phyloP scores from a whole-genome alignment of 2,888 invertebrate species.

The Drosophila infuscata region DNA sequence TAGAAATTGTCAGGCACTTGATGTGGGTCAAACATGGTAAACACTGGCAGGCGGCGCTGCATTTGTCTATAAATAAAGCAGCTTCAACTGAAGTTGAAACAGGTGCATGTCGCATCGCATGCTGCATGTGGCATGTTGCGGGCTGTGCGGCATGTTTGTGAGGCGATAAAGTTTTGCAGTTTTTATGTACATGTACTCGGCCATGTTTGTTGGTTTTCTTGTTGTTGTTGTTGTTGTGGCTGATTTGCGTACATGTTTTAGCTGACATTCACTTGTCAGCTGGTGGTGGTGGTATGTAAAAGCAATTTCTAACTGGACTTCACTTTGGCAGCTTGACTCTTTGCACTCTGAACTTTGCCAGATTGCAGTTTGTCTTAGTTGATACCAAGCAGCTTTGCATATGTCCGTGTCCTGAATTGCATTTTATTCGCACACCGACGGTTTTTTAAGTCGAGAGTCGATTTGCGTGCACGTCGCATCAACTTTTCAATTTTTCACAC shows the following conservation, averaged over 20 bases:
- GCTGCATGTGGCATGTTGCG: conserved; percentile 4
- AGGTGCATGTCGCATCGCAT: conserved; percentile 60
- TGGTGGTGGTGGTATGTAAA: conserved; percentile 1
- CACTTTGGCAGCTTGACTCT: conserved; percentile 40
- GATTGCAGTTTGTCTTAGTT: conserved; percentile 25
- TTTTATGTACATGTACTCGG: conserved; percentile 41
- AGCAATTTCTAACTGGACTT: conserved; percentile 27
- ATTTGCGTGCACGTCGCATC: conserved; percentile 53
- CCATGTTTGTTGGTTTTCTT: conserved; percentile 30
- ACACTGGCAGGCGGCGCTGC: conserved; percentile 44
- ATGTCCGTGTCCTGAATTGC: conserved; percentile 67
- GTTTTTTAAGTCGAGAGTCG: conserved; percentile 25
- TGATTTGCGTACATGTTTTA: conserved; percentile 46
- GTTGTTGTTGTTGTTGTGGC: conserved; percentile 30
- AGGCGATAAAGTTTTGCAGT: conserved; percentile 49
- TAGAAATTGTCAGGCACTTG: conserved; percentile 72
- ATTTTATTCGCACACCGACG: conserved; percentile 46
- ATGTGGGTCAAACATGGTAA: conserved; percentile 75
- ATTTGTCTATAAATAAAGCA: conserved; percentile 62
- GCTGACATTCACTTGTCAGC: conserved; percentile 1
- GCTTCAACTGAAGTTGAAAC: conserved; percentile 69
- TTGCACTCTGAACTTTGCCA: conserved; percentile 53
- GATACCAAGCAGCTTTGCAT: conserved; percentile 47
- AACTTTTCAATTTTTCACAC: conserved; percentile 69
- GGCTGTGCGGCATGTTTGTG: conserved; percentile 3